Evolutionary conservation across 2,888 invertebrate species (phyloP), one percentile per base, ranked within the genome.

Genomic region (Andricus quercusramuli): DNA sequence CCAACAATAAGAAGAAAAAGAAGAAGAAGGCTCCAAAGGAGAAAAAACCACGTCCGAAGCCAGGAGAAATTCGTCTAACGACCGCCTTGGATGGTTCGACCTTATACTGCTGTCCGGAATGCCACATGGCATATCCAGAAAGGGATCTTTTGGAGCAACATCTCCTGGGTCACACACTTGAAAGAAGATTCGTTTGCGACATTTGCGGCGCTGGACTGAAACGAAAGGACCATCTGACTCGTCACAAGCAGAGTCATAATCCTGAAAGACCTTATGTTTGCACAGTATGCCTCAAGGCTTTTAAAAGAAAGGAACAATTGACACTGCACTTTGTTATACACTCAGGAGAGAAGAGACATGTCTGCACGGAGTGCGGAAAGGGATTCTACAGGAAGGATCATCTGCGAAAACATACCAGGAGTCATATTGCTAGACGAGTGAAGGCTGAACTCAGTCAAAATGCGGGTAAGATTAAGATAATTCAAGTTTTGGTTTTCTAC

Each of bases 361-460:
- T 97, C 17, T 98, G 98, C 93, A 96, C 96, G 81, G 97, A 97
- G 92, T 98, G 98, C 90, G 97, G 97, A 83, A 97, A 97, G 94
- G 97, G 97, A 79, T 97, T 97, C 93, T 97, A 97, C 93, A 95
- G 97, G 86, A 97, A 97, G 90, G 97, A 97, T 93, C 97, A 97
- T 93, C 94, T 97, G 82, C 95, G 97, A 89, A 97, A 97, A 91
- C 97, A 97, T 92, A 96, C 97, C 64, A 95, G 97, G 67, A 97
- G 97, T 83, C 97, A 97, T 92, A 97, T 97, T 92, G 97, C 97
- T 65, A 95, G 97, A 79, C 95, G 97, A 83, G 97, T 97, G 79
- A 97, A 97, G 93, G 97, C 97, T 17, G 97, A 97, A 92, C 94
- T 97, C 86, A 96, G 96, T 70, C 96, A 96, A 90, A 96, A 96